Evolutionary conservation across 2,113 vertebrate genomes (phyloP).

Genomic region (Platysteira castanea): DNA sequence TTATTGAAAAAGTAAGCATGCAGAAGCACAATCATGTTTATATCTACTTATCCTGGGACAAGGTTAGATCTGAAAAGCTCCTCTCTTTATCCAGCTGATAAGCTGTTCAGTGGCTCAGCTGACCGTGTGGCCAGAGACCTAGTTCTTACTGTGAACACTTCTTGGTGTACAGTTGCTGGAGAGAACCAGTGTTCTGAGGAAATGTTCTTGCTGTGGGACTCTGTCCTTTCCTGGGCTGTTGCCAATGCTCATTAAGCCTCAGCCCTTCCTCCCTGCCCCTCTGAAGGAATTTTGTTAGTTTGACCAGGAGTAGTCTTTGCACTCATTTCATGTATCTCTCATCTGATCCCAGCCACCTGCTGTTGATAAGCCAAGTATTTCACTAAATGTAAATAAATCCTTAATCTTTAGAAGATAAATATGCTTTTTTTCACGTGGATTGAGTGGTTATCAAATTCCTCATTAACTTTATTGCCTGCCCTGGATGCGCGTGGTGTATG

Average conservation of each 20-base stretch:
- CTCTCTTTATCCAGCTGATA: neutral
- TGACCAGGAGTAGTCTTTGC: constrained; percentile 9
- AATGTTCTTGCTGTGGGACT: neutral
- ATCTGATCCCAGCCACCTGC: neutral
- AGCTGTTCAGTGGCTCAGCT: constrained; percentile 37
- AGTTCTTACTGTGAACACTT: neutral
- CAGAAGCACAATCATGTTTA: neutral
- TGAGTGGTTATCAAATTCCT: neutral
- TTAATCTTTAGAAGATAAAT: neutral
- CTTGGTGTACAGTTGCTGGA: neutral
- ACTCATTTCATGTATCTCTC: neutral
- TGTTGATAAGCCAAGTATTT: neutral
- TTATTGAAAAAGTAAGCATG: neutral
- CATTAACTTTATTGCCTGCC: neutral
- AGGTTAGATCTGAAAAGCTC: constrained; percentile 22
- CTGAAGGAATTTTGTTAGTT: neutral
- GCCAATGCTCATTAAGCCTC: neutral
- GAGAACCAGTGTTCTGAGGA: neutral
- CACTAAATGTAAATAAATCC: neutral
- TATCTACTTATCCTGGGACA: neutral
- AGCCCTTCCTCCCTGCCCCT: neutral
- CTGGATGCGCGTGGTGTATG: neutral
- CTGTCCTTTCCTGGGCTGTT: neutral
- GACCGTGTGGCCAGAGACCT: neutral
- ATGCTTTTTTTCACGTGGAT: neutral